Evolutionary conservation across 2,888 invertebrate species (phyloP), one percentile per base, ranked within the genome.

Genomic region (Euproctis similis): DNA sequence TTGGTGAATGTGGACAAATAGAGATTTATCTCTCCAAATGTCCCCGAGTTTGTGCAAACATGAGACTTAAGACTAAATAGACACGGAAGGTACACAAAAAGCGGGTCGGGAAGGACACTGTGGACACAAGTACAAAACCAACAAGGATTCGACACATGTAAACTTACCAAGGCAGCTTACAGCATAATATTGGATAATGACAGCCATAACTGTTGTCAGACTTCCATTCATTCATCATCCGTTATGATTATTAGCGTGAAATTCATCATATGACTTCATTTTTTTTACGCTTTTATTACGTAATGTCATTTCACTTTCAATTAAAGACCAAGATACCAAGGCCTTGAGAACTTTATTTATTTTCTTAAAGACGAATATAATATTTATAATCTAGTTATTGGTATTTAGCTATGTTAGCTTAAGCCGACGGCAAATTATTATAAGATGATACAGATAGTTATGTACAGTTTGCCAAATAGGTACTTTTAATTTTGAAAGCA

Each of bases 1-100:
- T 75, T 70, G 68, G 71, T 72, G 69, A 76, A 69, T 68, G 60
- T 58, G 36, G 60, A 68, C 67, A 76, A 73, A 74, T 70, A 59
- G 62, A 67, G 64, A 72, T 75, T 72, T 66, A 72, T 76, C 71
- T 67, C 61, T 42, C 39, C 49, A 64, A 74, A 71, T 46, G 53
- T 55, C 53, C 42, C 51, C 49, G 54, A 55, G 59, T 57, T 77
- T 73, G 64, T 72, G 65, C 67, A 76, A 75, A 77, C 71, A 76
- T 35, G 42, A n/a, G n/a, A 37, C 42, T 41, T 41, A 41, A 54
- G 62, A 53, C 55, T 53, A 73, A 68, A 72, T 54, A 72, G 42
- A 61, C 52, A 51, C 42, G 44, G 49, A 54, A 55, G 54, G 59
- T 67, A 65, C 47, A 64, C 64, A 64, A 34, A 54, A 42, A 55